These are phyloP conservation scores for Lithobates pipiens DNA, from an alignment of 2,797 vertebrate genomes.

Conservation along the genomic window DNA sequence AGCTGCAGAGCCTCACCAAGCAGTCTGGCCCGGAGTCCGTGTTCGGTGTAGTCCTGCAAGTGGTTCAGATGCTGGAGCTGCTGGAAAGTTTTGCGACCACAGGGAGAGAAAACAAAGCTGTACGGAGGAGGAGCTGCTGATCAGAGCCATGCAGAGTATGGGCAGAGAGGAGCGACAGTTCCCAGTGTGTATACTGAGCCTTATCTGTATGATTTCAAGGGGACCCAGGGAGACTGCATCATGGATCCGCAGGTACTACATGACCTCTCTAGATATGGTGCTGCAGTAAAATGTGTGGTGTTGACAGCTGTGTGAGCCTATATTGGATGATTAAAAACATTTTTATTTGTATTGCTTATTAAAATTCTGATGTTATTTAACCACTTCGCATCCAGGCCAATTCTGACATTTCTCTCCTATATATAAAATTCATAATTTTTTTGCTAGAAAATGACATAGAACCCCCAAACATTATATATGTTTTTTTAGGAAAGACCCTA, in stretches of 20 bases:
- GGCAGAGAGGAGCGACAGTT: constrained; percentile 68
- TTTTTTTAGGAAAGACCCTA: too few relatives aligned
- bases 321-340: too few relatives aligned
- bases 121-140: constrained; percentile 78
- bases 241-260: neutral
- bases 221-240: neutral
- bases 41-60: constrained; percentile 83
- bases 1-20: constrained; percentile 87
- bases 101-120: constrained; percentile 56
- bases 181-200: constrained; percentile 56
- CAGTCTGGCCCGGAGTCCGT: constrained; percentile 83
- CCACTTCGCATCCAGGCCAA: too few relatives aligned
- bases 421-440: too few relatives aligned
- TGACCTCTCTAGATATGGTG: too few relatives aligned
- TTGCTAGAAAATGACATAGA: too few relatives aligned
- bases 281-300: too few relatives aligned
- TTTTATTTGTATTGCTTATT: too few relatives aligned
- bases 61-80: constrained; percentile 89
- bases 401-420: too few relatives aligned
- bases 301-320: too few relatives aligned
- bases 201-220: neutral
- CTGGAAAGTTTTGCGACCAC: constrained; percentile 85
- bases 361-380: too few relatives aligned
- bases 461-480: too few relatives aligned
- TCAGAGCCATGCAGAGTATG: constrained; percentile 75